These are phyloP conservation scores for Aphyosemion australe DNA, from an alignment of 2,113 vertebrate genomes.

Conservation along the genomic window DNA sequence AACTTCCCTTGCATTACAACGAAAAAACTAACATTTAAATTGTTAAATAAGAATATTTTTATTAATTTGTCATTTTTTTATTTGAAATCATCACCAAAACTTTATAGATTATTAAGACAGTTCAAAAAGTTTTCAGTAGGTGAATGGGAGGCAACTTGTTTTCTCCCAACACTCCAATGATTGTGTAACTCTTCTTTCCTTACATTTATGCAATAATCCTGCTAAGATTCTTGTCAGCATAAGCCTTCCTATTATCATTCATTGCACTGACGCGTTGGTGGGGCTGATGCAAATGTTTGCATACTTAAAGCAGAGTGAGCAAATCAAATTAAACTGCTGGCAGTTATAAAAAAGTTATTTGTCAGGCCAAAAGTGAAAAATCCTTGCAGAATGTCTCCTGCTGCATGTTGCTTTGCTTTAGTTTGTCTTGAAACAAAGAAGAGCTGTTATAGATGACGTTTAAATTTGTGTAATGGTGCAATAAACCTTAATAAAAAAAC, in stretches of 20 bases:
- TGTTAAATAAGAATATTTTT: background rate
- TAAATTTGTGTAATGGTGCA: background rate
- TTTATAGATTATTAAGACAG: background rate
- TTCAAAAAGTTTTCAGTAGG: slow-evolving; percentile 2
- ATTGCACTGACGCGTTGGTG: background rate
- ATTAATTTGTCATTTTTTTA: slow-evolving; percentile 1
- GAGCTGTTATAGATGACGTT: no score
- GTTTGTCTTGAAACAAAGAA: no score
- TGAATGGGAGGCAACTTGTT: background rate
- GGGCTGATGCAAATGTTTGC: background rate
- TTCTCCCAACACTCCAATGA: background rate
- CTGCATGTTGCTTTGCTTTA: background rate
- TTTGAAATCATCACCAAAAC: no score
- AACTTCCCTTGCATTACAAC: slow-evolving; percentile 1
- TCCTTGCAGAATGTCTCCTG: slow-evolving; percentile 3
- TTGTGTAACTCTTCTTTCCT: slow-evolving; percentile 17
- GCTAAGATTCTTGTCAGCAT: slow-evolving; percentile 15
- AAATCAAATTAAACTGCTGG: slow-evolving; percentile 28
- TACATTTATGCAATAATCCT: background rate
- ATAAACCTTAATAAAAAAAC: slow-evolving; percentile 10
- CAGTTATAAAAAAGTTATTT: slow-evolving; percentile 27
- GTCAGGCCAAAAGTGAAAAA: slow-evolving; percentile 27
- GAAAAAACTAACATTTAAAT: background rate
- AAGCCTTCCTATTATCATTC: slow-evolving; percentile 3
- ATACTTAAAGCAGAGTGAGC: background rate